A percentile compares a stretch with the other conserved stretches of the same genome.
Conservation (phyloP, 1,140 invertebrate genomes). For the Monomorium pharaonis region DNA sequence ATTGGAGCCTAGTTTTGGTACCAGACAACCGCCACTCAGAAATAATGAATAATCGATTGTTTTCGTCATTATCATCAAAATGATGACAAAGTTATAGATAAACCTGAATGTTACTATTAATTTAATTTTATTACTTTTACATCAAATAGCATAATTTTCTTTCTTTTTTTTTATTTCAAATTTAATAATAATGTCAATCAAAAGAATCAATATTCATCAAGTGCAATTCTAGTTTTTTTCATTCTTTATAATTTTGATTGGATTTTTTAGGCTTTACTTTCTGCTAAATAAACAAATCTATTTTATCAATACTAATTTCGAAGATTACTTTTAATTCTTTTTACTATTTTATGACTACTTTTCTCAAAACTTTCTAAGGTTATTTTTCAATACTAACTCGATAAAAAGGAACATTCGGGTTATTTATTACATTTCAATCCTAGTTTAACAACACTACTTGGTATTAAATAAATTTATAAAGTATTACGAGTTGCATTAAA, state of each 20-base stretch:
- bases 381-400: background rate
- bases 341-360: background rate
- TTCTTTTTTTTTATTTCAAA: background rate
- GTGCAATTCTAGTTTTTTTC: background rate
- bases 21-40: constrained; percentile 72
- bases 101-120: constrained; percentile 19
- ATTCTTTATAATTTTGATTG: background rate
- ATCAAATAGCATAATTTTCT: background rate
- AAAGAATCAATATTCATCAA: background rate
- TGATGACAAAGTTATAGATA: constrained; percentile 1
- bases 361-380: no score
- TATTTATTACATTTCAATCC: background rate
- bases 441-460: background rate
- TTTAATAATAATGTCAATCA: background rate
- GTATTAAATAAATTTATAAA: background rate
- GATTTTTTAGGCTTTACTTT: background rate
- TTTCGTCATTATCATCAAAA: background rate
- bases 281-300: background rate
- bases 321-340: background rate
- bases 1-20: constrained; percentile 78
- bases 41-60: constrained; percentile 47
- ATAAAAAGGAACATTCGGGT: background rate
- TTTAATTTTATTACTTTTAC: background rate
- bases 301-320: background rate
- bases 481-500: constrained; percentile 1